Base-by-base conservation (phyloP, 2,888 invertebrate genomes). In the Geotrupes spiniger region DNA sequence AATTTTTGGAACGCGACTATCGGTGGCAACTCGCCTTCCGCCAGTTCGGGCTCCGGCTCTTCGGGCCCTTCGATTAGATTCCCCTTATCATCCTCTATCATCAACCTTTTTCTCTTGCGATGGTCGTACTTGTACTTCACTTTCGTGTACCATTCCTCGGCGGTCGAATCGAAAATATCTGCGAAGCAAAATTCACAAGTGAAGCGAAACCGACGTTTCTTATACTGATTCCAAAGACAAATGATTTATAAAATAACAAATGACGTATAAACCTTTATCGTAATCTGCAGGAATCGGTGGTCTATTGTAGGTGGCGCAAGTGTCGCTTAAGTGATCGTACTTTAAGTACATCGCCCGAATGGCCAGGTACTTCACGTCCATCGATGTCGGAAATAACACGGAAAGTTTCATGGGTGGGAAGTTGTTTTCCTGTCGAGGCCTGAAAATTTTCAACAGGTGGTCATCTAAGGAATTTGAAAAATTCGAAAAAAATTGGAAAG, bases 251-350 rank as follows among this genome's bases (percentile, higher is more conserved):
- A n/a, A n/a, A n/a, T n/a, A n/a, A n/a, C n/a, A n/a, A n/a, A n/a
- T n/a, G n/a, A n/a, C n/a, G n/a, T n/a, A n/a, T n/a, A n/a, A n/a
- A 60, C 60, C 51, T 48, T 45, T 42, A 11, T 28, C 27, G 39
- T 53, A 54, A 11, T 51, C 36, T 21, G 36, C 36, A 4, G 59
- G 55, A 3, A 50, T 27, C 14, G 37, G 6, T 0, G 64, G 63
- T 21, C 46, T 42, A 1, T 47, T 10, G 43, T 52, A 68, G 8
- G 52, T 73, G 10, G 58, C 59, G 53, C 76, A 74, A 21, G 72
- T 70, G 57, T 79, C 78, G 54, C 78, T 79, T 31, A 77, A 70
- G 58, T 80, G 79, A 58, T 80, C 78, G 57, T 77, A 80, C 50
- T 70, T 75, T 2, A 77, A 56, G 70, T 78, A 78, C 52, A 79